Evolutionary conservation across 2,888 invertebrate genomes (phyloP).

Genomic region (Drosophila cognata): DNA sequence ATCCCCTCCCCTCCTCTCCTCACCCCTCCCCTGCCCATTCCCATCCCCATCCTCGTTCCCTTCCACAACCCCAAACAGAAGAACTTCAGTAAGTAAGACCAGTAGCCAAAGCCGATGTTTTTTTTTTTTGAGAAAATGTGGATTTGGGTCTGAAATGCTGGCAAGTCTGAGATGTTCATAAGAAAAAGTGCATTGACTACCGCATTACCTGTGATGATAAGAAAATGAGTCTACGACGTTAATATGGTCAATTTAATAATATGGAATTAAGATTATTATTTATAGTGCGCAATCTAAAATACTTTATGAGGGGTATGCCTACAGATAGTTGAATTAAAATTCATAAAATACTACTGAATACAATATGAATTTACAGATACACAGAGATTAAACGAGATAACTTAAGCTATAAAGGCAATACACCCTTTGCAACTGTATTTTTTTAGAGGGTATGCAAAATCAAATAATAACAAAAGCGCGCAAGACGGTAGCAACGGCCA

Average conservation of each 20-base stretch:
- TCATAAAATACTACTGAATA: not conserved
- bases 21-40: not conserved
- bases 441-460: slow-evolving; percentile 48
- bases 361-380: not conserved
- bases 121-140: slow-evolving; percentile 35
- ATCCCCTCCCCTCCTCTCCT: not conserved
- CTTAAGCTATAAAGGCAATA: not conserved
- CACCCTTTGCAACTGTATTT: not conserved
- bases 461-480: slow-evolving; percentile 74
- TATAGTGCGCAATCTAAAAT: not conserved
- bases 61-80: not conserved
- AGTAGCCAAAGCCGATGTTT: slow-evolving; percentile 73
- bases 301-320: not conserved
- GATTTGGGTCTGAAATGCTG: slow-evolving; percentile 45
- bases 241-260: not conserved
- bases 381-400: not conserved
- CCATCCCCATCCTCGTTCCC: not conserved
- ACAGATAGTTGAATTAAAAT: not conserved
- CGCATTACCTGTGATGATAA: slow-evolving; percentile 16
- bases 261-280: not conserved
- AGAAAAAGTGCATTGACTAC: not conserved
- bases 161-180: slow-evolving; percentile 14
- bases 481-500: slow-evolving; percentile 57
- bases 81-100: slow-evolving; percentile 66
- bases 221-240: not conserved